Evolutionary conservation across 2,888 invertebrate genomes (phyloP), one percentile per base, ranked within the genome.

Genomic region (Tortrix viridana): DNA sequence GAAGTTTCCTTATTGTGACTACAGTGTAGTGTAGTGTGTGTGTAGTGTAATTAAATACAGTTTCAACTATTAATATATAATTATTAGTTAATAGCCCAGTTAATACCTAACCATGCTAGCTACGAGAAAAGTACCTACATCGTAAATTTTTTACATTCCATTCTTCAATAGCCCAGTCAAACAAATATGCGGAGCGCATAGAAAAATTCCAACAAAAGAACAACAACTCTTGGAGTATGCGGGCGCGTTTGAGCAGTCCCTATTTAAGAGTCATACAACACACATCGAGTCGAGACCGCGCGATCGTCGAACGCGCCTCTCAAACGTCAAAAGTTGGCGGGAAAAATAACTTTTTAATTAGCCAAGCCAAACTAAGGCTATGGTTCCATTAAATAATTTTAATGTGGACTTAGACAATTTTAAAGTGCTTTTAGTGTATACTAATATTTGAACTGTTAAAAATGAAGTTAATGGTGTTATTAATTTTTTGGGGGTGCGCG

Each of bases 211-310:
- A 18, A 53, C 32, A 63, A 41, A 63, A 52, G 41, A 41, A 43
- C 60, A 60, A 69, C 69, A 44, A 37, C 61, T 59, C 64, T 20
- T 64, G 1, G 59, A 64, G 59, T 63, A 52, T 56, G 37, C 58
- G 44, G 62, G 56, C 43, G 18, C 16, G 44, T 48, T 59, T 19
- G 18, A 37, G 58, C 55, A 53, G 55, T 66, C 64, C 66, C 68
- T 77, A 78, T 76, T 75, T 77, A 78, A 75, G 70, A 70, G 74
- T 73, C 78, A 75, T 74, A 74, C 68, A 70, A 64, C 69, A 68
- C 75, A 76, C 74, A 75, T 73, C 74, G 74, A 76, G 77, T 76
- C 71, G 74, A 71, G 64, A 71, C 68, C 74, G 72, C 77, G 74
- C 74, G 70, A 62, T 69, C 68, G 50, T 60, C 58, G 64, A 54